Percentiles rank a stretch among this genome's conserved stretches.
These are phyloP conservation scores for Phrynocephalus guinanensis DNA, from an alignment of 2,797 vertebrate genomes.

Conservation along the genomic window DNA sequence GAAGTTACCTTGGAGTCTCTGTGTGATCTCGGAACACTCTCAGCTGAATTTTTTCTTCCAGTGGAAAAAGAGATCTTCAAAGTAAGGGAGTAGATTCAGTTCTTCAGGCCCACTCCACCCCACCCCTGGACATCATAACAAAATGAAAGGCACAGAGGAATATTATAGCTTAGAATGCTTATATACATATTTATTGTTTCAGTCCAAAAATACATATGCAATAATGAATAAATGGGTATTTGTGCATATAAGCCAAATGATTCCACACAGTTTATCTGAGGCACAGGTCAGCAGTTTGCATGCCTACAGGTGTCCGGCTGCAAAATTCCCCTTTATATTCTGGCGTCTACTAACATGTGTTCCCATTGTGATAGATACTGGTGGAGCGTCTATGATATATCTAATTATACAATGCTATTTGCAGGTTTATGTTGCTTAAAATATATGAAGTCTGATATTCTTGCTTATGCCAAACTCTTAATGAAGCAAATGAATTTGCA, in stretches of 20 bases:
- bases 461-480: not conserved
- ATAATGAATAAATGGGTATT: not conserved
- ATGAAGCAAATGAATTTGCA: not conserved
- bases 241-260: not conserved
- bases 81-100: not conserved
- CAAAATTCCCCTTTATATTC: not conserved
- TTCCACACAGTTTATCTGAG: not conserved
- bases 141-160: not conserved
- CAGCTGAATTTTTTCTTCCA: not conserved
- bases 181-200: too few species aligned
- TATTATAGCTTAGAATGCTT: not conserved
- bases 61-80: not conserved
- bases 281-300: not conserved
- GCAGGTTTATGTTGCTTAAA: not conserved
- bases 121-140: not conserved
- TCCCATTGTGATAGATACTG: not conserved
- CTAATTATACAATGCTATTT: not conserved
- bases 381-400: not conserved
- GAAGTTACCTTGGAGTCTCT: not conserved
- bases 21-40: not conserved
- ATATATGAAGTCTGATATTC: not conserved
- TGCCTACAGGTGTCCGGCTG: not conserved
- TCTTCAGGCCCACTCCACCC: not conserved
- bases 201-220: too few species aligned
- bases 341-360: not conserved